A percentile compares a stretch with the other conserved stretches of the same genome.
phyloP scores from a whole-genome alignment of 2,113 vertebrate genomes.

The Stegastes partitus region DNA sequence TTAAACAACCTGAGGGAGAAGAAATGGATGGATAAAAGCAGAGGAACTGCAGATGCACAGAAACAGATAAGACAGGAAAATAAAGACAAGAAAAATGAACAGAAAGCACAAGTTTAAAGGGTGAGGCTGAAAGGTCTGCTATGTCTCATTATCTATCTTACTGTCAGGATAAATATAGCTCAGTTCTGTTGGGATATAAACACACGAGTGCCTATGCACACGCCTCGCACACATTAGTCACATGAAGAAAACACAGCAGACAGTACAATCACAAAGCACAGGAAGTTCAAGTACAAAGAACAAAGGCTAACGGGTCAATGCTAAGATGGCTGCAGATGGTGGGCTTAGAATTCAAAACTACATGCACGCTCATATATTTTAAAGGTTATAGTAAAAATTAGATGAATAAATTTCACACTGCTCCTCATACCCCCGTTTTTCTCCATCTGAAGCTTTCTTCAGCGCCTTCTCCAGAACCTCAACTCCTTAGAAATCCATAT shows the following conservation, averaged over 20 bases:
- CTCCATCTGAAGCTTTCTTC: constrained; percentile 19
- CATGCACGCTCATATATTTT: background rate
- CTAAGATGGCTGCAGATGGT: constrained; percentile 6
- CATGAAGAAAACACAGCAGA: constrained; percentile 1
- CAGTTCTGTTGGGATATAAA: constrained; percentile 25
- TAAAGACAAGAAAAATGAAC: background rate
- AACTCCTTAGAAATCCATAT: constrained; percentile 36
- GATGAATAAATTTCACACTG: constrained; percentile 19
- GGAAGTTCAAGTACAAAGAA: constrained; percentile 33
- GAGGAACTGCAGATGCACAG: background rate
- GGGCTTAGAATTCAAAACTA: background rate
- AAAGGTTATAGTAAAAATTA: constrained; percentile 3
- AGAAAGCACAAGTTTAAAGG: background rate
- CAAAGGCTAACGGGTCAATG: constrained; percentile 22
- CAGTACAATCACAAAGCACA: constrained; percentile 11
- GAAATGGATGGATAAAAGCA: background rate
- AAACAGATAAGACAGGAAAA: background rate
- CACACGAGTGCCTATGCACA: constrained; percentile 14
- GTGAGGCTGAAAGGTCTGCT: constrained; percentile 10
- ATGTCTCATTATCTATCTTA: constrained; percentile 24
- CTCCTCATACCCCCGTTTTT: constrained; percentile 19
- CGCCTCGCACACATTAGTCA: constrained; percentile 20
- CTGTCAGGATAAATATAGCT: constrained; percentile 46
- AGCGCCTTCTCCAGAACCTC: constrained; percentile 17
- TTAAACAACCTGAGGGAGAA: background rate